Percentiles rank a stretch among this genome's conserved stretches.
Conservation (phyloP, 2,113 vertebrate genomes). For the Anguilla rostrata region DNA sequence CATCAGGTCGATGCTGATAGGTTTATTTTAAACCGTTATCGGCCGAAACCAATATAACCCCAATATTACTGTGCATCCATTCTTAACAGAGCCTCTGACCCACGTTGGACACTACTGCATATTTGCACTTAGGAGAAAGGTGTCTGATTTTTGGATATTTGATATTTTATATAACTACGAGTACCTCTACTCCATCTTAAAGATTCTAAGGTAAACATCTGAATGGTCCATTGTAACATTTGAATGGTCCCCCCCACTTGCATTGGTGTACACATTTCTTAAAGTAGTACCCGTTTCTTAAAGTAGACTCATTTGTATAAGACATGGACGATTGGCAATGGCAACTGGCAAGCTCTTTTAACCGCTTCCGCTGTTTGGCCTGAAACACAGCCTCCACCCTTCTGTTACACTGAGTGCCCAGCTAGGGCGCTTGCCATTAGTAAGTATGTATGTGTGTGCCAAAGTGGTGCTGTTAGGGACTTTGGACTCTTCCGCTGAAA, state of each 20-base stretch:
- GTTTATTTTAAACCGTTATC: too few relatives aligned
- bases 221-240: background rate
- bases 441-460: background rate
- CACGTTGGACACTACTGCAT: too few relatives aligned
- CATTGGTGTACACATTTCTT: background rate
- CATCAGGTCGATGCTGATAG: too few relatives aligned
- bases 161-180: too few relatives aligned
- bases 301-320: background rate
- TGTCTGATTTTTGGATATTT: too few relatives aligned
- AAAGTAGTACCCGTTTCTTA: too few relatives aligned
- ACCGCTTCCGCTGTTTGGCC: background rate
- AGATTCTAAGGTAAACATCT: background rate
- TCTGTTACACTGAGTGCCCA: background rate
- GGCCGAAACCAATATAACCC: too few relatives aligned
- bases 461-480: background rate
- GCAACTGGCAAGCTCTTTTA: background rate
- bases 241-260: too few relatives aligned
- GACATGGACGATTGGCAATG: background rate
- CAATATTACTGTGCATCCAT: too few relatives aligned
- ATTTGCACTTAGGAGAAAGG: too few relatives aligned
- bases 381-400: background rate
- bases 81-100: too few relatives aligned
- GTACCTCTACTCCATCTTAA: background rate
- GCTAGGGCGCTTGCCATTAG: background rate
- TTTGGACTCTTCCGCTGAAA: background rate